A percentile compares a stretch with the other conserved stretches of the same genome.
phyloP scores from a whole-genome alignment of 2,888 invertebrate species.

The Syritta pipiens region DNA sequence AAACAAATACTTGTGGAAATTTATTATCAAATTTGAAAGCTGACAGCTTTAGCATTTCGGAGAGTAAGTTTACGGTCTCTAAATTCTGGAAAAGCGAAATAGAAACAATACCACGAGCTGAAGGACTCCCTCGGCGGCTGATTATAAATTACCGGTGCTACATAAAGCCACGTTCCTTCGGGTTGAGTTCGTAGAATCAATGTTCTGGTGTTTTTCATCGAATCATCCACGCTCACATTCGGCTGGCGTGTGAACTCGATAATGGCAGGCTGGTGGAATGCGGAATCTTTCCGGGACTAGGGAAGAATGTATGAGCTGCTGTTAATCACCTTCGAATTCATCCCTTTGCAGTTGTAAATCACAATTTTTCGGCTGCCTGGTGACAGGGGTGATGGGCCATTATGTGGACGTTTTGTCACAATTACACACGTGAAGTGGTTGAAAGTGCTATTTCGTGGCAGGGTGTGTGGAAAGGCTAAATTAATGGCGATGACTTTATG shows the following conservation, averaged over 20 bases:
- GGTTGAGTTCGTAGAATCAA: conserved; percentile 1
- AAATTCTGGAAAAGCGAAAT: not conserved
- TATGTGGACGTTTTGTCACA: conserved; percentile 45
- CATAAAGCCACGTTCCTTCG: conserved; percentile 6
- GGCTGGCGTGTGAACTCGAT: conserved; percentile 14
- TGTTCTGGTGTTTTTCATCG: not conserved
- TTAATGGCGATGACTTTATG: conserved; percentile 27
- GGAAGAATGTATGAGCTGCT: not conserved
- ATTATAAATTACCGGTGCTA: conserved; percentile 39
- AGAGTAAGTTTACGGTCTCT: conserved; percentile 18
- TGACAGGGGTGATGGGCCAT: conserved; percentile 3
- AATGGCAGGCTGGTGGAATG: conserved; percentile 4
- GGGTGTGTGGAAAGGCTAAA: not conserved
- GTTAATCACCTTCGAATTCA: conserved; percentile 19
- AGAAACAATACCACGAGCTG: conserved; percentile 3
- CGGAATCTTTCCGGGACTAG: not conserved
- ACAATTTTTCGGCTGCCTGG: not conserved
- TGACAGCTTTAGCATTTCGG: conserved; percentile 36
- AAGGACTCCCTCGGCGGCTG: conserved; percentile 8
- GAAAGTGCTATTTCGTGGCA: not conserved
- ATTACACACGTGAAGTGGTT: conserved; percentile 31
- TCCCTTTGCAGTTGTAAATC: conserved; percentile 21
- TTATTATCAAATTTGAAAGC: conserved; percentile 59
- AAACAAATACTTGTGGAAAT: conserved; percentile 39
- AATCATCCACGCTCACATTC: not conserved